A percentile compares a stretch with the other conserved stretches of the same genome.
Conservation (phyloP, 2,888 invertebrate genomes). For the Amaurobius ferox region DNA sequence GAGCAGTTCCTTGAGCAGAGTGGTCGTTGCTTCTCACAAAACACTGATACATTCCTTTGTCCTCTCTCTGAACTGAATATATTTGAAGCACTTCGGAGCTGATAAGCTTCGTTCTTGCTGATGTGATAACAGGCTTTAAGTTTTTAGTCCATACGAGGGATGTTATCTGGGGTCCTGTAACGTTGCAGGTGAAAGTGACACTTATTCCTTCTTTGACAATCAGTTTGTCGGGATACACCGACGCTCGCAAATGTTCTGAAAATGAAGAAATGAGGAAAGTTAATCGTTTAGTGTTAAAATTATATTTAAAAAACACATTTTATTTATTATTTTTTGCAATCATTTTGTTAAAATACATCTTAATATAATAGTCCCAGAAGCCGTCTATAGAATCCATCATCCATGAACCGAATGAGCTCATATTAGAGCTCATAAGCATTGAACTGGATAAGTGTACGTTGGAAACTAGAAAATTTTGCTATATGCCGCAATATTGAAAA, state of each 20-base stretch:
- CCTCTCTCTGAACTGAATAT: slow-evolving; percentile 70
- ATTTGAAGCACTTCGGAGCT: slow-evolving; percentile 72
- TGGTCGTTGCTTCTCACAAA: slow-evolving; percentile 55
- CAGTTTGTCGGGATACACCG: slow-evolving; percentile 55
- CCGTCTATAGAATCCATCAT: no score
- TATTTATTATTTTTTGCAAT: no score
- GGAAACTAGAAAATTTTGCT: no score
- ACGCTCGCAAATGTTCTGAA: slow-evolving; percentile 44
- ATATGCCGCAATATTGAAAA: no score
- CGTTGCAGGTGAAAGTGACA: slow-evolving; percentile 67
- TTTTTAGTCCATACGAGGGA: slow-evolving; percentile 70
- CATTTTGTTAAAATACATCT: no score
- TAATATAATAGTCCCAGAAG: no score
- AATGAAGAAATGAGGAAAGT: not conserved
- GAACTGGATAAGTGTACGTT: no score
- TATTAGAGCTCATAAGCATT: no score
- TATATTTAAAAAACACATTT: no score
- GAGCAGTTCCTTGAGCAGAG: slow-evolving; percentile 61
- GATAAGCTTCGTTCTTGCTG: slow-evolving; percentile 62
- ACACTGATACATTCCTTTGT: slow-evolving; percentile 73
- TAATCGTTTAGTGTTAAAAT: no score
- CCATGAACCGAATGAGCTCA: no score
- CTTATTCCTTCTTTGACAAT: slow-evolving; percentile 65
- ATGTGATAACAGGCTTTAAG: slow-evolving; percentile 57
- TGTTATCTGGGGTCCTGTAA: slow-evolving; percentile 56